Evolutionary conservation across 2,888 invertebrate species (phyloP).

Genomic region (Ormyrus labotus): DNA sequence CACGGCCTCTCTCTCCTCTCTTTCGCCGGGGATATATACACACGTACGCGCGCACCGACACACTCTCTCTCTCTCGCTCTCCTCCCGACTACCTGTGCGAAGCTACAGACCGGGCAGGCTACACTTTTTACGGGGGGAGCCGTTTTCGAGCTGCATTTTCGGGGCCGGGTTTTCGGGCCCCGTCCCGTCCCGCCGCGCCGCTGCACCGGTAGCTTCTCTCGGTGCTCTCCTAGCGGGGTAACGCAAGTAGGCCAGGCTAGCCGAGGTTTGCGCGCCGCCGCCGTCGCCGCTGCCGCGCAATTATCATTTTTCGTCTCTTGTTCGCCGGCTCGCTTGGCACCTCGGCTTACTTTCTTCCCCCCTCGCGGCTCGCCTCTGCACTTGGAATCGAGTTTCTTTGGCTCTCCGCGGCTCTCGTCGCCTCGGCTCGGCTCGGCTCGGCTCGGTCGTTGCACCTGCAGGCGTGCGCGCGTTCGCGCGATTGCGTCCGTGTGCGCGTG

Average conservation of each 20-base stretch:
- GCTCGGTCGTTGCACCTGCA: conserved; percentile 56
- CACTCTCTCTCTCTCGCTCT: conserved; percentile 42
- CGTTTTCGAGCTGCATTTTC: background rate
- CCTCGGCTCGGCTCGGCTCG: conserved; percentile 29
- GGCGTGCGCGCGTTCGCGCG: conserved; percentile 4
- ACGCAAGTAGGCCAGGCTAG: conserved; percentile 17
- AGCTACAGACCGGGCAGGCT: conserved; percentile 26
- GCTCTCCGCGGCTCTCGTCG: conserved; percentile 17
- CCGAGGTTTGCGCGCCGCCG: background rate
- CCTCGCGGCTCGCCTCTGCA: conserved; percentile 23
- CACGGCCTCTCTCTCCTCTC: conserved; percentile 35
- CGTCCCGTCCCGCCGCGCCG: background rate
- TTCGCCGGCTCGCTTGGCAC: conserved; percentile 35
- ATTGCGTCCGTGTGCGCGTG: background rate
- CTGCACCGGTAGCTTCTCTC: background rate
- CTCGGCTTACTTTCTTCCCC: conserved; percentile 38
- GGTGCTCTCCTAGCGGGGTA: background rate
- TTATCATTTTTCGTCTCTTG: conserved; percentile 40
- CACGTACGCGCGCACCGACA: conserved; percentile 21
- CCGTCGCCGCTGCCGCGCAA: background rate
- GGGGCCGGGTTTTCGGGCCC: background rate
- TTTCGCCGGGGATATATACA: background rate
- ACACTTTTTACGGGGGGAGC: background rate
- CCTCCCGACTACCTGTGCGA: conserved; percentile 38
- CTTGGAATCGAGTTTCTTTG: conserved; percentile 49